A percentile compares a stretch with the other conserved stretches of the same genome.
These are phyloP conservation scores for Rhincodon typus DNA, from an alignment of 2,797 vertebrate genomes.

Conservation along the genomic window DNA sequence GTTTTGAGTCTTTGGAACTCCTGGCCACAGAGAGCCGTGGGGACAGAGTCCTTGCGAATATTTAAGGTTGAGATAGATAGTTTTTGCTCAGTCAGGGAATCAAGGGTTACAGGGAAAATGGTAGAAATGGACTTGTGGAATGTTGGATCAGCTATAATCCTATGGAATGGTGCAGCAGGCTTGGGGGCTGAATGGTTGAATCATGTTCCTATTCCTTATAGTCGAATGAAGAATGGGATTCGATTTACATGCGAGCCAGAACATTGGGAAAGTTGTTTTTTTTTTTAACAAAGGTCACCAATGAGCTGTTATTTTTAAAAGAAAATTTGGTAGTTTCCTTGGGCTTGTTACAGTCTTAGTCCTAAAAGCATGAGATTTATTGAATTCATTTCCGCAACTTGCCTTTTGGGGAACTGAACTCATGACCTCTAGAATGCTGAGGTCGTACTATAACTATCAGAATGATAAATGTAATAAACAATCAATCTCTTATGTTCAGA, in stretches of 20 bases:
- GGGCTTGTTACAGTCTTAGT: neutral
- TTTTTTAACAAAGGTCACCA: neutral
- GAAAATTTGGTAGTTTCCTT: neutral
- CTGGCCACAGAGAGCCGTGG: too few relatives aligned
- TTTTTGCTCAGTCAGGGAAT: too few relatives aligned
- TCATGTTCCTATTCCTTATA: too few relatives aligned
- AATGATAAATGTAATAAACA: neutral
- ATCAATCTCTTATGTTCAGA: neutral
- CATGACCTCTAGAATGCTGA: neutral
- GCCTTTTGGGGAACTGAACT: neutral
- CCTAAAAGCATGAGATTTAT: neutral
- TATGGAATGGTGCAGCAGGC: too few relatives aligned
- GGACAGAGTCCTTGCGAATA: too few relatives aligned
- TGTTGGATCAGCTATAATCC: too few relatives aligned
- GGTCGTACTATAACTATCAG: too few relatives aligned
- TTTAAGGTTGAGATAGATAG: too few relatives aligned
- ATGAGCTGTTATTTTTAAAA: neutral
- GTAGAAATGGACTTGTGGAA: too few relatives aligned
- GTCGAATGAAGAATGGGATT: neutral
- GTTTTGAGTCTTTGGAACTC: too few relatives aligned
- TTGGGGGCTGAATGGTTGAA: too few relatives aligned
- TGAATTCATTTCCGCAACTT: neutral
- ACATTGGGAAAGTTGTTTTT: neutral
- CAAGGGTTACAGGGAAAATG: too few relatives aligned
- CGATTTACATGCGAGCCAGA: neutral